Base-by-base conservation (phyloP, 2,113 vertebrate species). In the Anseranas semipalmata region DNA sequence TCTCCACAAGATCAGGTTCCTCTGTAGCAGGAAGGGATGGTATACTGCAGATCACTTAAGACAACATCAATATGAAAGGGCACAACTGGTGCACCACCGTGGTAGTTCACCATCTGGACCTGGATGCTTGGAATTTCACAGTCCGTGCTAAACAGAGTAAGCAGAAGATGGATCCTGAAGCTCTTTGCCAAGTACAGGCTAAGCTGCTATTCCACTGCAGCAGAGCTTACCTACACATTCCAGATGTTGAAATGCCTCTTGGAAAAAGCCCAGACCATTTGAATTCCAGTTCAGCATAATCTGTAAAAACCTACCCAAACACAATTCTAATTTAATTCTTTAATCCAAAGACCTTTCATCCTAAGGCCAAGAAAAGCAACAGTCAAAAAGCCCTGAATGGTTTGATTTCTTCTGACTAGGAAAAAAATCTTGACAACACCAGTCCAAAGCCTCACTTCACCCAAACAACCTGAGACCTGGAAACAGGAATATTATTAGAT, bases 81-180 rank as follows among this genome's bases (percentile, higher is more conserved):
- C 14, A 0, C 4, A 59, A 59, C 8, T 12, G 43, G 28, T 13
- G 14, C 43, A 35, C 24, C 10, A 37, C 0, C 30, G 37, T 1
- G 4, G 35, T 56, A 43, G 21, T 20, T 62, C 8, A 73, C 72
- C 43, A 55, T 6, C 33, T 43, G 39, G 9, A 74, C 50, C 17
- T 6, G 1, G 9, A 39, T 13, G 41, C 21, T 53, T 68, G 46
- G 41, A 35, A n/a, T 33, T 66, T 59, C 45, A 81, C 35, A 70
- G 22, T 10, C 71, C 10, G 45, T 32, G 35, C 7, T 65, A 13
- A 48, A 37, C n/a, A 4, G 8, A 53, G 4, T 19, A 32, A 56
- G 67, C 25, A 43, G 13, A 43, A 75, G 10, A 72, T n/a, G 10
- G 35, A 52, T 66, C 22, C 43, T 59, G 37, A 60, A 53, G 46